Base-by-base conservation (phyloP, 2,113 vertebrate genomes). In the Madoqua kirkii region DNA sequence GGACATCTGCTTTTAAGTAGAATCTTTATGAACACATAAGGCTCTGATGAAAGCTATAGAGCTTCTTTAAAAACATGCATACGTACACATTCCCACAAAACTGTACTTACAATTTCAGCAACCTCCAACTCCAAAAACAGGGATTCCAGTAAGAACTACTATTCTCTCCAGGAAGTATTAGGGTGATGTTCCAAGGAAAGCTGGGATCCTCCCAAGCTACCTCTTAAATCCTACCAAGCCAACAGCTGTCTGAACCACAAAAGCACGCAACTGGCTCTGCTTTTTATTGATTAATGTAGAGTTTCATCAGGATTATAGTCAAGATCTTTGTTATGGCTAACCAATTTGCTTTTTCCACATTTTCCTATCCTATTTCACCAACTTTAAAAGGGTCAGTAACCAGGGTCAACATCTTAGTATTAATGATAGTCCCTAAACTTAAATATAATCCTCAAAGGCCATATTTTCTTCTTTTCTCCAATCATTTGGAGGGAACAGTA, bases 1-100 rank as follows among this genome's bases (percentile, higher is more conserved):
- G 31, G 36, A 88, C 27, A 87, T 50, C 45, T 95, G 50, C 81
- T 95, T 97, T 96, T 87, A 93, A 92, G 52, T 43, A 93, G 54
- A 87, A 86, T 95, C 74, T 95, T 84, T 87, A 92, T 82, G 48
- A 55, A 64, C 21, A 91, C 40, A 91, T 87, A 90, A 62, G 92
- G 54, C 25, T 91, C 48, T 89, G 13, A 87, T 57, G 33, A 88
- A 48, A 97, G 88, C 50, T 91, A 78, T 21, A 31, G 40, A 52
- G 89, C 60, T 95, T 86, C 76, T 86, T 11, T 29, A 88, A 95
- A 94, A 71, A n/a, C 7, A 92, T 7, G 29, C 25, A 81, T 31
- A 55, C 9, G 8, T 93, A 25, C 5, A 84, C 23, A 90, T 92
- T 74, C 33, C 60, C 81, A 93, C 12, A 85, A 88, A 84, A 78